These are phyloP conservation scores for Ivindomyrus marchei DNA, from an alignment of 2,113 vertebrate genomes.

Conservation along the genomic window DNA sequence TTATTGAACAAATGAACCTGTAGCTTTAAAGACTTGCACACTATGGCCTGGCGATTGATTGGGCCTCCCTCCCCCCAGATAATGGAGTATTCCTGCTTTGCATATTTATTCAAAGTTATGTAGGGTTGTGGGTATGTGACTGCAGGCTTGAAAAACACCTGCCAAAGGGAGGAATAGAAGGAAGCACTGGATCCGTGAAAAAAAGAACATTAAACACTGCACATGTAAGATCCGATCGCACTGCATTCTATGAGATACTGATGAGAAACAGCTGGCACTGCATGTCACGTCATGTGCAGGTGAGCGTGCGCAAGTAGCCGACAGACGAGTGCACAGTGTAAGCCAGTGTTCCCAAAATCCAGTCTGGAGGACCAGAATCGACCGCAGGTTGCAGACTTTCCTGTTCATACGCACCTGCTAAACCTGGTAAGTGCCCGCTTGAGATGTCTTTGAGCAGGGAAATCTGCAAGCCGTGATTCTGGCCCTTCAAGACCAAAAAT, in stretches of 20 bases:
- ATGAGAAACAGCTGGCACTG: background rate
- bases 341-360: background rate
- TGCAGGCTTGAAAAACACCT: background rate
- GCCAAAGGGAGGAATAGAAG: background rate
- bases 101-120: background rate
- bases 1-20: background rate
- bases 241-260: background rate
- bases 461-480: background rate
- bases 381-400: background rate
- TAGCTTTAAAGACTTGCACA: background rate
- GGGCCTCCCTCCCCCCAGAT: background rate
- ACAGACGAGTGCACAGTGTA: background rate
- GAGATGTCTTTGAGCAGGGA: background rate
- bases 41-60: background rate
- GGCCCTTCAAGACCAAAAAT: background rate
- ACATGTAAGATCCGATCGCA: background rate
- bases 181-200: background rate
- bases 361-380: background rate
- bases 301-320: background rate
- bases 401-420: background rate
- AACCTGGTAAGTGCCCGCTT: background rate
- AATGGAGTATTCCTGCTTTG: background rate
- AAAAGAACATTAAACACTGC: background rate
- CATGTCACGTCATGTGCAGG: background rate
- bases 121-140: background rate